These are phyloP conservation scores for Macrophya alboannulata DNA, from an alignment of 2,888 invertebrate genomes.

Conservation along the genomic window DNA sequence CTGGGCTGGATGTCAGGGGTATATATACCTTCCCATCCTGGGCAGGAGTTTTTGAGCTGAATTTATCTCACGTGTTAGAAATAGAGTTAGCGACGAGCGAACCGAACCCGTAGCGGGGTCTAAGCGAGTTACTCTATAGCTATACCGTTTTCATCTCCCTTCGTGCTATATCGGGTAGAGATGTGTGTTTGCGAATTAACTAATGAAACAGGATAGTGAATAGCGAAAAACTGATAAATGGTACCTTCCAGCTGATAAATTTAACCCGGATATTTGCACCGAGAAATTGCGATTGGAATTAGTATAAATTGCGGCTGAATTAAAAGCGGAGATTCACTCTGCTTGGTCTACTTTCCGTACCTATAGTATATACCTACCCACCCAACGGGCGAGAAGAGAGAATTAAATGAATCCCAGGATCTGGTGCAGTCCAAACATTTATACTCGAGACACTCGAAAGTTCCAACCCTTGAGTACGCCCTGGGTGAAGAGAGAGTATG, in stretches of 20 bases:
- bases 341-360: neutral
- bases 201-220: neutral
- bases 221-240: neutral
- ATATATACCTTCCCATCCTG: neutral
- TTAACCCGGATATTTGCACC: neutral
- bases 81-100: conserved; percentile 70
- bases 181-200: neutral
- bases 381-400: conserved; percentile 60
- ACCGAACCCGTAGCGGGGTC: conserved; percentile 36
- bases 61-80: conserved; percentile 73
- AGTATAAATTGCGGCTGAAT: neutral
- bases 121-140: conserved; percentile 32
- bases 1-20: neutral
- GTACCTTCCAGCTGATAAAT: neutral
- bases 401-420: conserved; percentile 68
- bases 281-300: neutral
- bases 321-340: neutral
- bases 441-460: conserved; percentile 69
- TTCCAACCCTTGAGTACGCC: conserved; percentile 60
- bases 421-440: conserved; percentile 66
- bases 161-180: neutral
- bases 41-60: conserved; percentile 61
- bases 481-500: neutral
- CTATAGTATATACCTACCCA: neutral
- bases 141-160: conserved; percentile 1